Evolutionary conservation across 2,888 invertebrate species (phyloP).

Genomic region (Oscheius sp.): DNA sequence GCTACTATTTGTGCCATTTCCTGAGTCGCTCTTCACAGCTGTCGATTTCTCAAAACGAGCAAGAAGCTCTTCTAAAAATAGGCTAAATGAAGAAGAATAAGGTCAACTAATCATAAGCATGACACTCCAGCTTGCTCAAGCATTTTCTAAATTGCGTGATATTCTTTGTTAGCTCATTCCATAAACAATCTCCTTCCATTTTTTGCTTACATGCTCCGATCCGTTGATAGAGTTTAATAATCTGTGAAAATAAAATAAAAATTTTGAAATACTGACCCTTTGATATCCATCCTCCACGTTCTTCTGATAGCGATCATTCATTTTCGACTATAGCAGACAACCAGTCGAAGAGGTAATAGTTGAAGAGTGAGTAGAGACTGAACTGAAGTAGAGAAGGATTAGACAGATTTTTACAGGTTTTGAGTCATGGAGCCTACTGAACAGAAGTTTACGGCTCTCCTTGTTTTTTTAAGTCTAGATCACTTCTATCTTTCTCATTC

Average conservation of each 20-base stretch:
- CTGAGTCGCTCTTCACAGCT: neutral
- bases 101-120: constrained; percentile 3
- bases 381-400: neutral
- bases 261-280: neutral
- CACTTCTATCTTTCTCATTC: no score
- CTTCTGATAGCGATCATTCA: neutral
- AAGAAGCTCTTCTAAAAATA: constrained; percentile 12
- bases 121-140: constrained; percentile 26
- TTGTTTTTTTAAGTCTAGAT: no score
- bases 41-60: constrained; percentile 5
- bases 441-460: no score
- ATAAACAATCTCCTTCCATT: constrained; percentile 17
- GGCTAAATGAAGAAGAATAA: no score
- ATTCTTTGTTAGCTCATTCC: constrained; percentile 22
- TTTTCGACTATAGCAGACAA: neutral
- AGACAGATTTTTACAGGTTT: no score
- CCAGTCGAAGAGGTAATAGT: neutral
- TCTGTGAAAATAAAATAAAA: neutral
- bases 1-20: neutral
- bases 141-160: constrained; percentile 26
- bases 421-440: no score
- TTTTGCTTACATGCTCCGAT: constrained; percentile 10
- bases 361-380: no score
- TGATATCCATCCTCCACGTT: constrained; percentile 18
- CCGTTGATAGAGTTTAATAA: neutral